Percentiles rank a stretch among this genome's conserved stretches.
These are phyloP conservation scores for Bagarius yarrelli DNA, from an alignment of 2,113 vertebrate species.

Conservation along the genomic window DNA sequence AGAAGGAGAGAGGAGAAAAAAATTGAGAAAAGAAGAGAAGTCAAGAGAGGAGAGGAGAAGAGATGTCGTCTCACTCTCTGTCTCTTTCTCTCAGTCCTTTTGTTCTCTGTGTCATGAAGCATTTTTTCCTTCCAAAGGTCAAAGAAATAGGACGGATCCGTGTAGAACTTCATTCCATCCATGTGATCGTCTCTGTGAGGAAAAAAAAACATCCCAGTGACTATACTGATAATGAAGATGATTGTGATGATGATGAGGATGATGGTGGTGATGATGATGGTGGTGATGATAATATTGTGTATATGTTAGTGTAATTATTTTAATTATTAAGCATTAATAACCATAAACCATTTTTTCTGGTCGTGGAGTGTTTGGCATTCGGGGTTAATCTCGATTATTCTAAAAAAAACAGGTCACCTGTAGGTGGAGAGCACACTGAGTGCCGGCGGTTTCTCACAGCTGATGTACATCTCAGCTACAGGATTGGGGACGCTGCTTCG, in stretches of 20 bases:
- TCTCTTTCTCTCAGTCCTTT: slow-evolving; percentile 80
- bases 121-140: slow-evolving; percentile 98
- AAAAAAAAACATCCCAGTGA: neutral
- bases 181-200: slow-evolving; percentile 84
- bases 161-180: slow-evolving; percentile 92
- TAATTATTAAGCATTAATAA: no score
- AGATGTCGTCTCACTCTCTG: slow-evolving; percentile 61
- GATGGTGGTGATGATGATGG: neutral
- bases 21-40: neutral
- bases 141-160: slow-evolving; percentile 96
- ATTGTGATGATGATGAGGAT: neutral
- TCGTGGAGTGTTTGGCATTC: no score
- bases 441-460: slow-evolving; percentile 84
- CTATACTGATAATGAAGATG: neutral
- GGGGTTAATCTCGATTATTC: no score
- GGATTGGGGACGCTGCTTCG: slow-evolving; percentile 82
- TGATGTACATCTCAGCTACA: slow-evolving; percentile 83
- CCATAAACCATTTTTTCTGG: no score
- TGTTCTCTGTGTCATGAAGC: slow-evolving; percentile 95
- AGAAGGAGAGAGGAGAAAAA: slow-evolving; percentile 3
- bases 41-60: neutral
- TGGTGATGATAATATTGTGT: no score
- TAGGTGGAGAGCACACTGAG: slow-evolving; percentile 84
- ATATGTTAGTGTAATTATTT: no score
- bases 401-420: slow-evolving; percentile 69